Percentiles rank a stretch among this genome's conserved stretches.
phyloP scores from a whole-genome alignment of 2,113 vertebrate species.

The Diphyllodes magnificus region DNA sequence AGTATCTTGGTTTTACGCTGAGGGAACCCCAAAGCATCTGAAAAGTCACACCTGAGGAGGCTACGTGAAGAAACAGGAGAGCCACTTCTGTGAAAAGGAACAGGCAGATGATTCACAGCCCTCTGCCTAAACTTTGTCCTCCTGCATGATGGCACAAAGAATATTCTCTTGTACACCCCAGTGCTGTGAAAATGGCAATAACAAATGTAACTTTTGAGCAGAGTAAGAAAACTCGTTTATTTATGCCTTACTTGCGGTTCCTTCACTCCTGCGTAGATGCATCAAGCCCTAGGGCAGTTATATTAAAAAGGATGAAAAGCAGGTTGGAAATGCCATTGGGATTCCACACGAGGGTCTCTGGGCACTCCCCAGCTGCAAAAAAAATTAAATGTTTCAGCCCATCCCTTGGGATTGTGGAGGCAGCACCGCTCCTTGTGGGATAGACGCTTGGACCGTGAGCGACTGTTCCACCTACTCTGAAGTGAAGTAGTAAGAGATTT shows the following conservation, averaged over 20 bases:
- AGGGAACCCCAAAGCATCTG: neutral
- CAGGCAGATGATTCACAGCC: neutral
- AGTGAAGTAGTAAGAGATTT: neutral
- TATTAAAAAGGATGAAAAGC: neutral
- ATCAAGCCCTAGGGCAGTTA: neutral
- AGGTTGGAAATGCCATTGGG: neutral
- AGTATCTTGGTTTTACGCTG: neutral
- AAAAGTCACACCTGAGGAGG: neutral
- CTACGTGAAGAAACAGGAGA: neutral
- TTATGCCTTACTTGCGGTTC: neutral
- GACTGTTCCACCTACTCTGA: neutral
- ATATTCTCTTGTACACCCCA: neutral
- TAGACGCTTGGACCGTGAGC: fast-evolving
- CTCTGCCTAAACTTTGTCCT: neutral
- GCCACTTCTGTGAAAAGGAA: no score
- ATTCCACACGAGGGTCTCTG: neutral
- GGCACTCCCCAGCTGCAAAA: neutral
- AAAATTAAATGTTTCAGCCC: neutral
- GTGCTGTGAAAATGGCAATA: neutral
- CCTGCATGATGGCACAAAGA: fast-evolving
- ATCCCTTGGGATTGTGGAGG: neutral
- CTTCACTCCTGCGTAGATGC: neutral
- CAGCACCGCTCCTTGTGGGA: fast-evolving
- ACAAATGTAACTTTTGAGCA: neutral
- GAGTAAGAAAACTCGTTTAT: neutral